Base-by-base conservation (phyloP, 1,140 invertebrate species). In the Megalopta genalis region DNA sequence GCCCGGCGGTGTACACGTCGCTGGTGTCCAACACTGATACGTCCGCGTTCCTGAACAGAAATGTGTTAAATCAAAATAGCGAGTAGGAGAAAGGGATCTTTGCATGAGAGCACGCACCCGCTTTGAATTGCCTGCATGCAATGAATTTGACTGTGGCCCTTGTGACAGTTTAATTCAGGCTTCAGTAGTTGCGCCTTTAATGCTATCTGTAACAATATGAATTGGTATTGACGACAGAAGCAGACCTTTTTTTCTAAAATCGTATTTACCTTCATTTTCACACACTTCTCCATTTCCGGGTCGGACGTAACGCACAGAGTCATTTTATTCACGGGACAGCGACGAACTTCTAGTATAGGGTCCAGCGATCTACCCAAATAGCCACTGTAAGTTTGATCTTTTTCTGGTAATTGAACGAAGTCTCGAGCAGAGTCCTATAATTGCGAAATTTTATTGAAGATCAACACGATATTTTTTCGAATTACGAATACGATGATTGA, bases 1-100 rank as follows among this genome's bases (percentile, higher is more conserved):
- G 90, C 1, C 98, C 98, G 49, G 96, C 98, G 52, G 97, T 98
- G 88, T 99, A 98, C 66, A 99, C 97, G 91, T 99, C 98, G 10
- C 98, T 98, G 5, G 98, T 97, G 93, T 99, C 98, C n/a, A 99
- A 93, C 2, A 98, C 95, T 57, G 96, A 94, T 21, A 99, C 95
- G 92, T 99, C 98, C n/a, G 97, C 97, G 57, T 94, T 86, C 78
- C 93, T 94, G n/a, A n/a, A n/a, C n/a, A n/a, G 70, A 0, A 52
- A 39, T 23, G 70, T 59, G 23, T 78, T 16, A 65, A 66, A n/a
- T 57, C n/a, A 10, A 14, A 9, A 21, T 2, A 0, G 14, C n/a
- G 6, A 23, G 2, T 49, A 64, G 18, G 66, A 37, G 37, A 2
- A 14, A 4, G 14, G n/a, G 3, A 1, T n/a, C 9, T 70, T 57